A percentile compares a stretch with the other conserved stretches of the same genome.
phyloP scores from a whole-genome alignment of 2,797 vertebrate species.

The Apogon hyalosoma region DNA sequence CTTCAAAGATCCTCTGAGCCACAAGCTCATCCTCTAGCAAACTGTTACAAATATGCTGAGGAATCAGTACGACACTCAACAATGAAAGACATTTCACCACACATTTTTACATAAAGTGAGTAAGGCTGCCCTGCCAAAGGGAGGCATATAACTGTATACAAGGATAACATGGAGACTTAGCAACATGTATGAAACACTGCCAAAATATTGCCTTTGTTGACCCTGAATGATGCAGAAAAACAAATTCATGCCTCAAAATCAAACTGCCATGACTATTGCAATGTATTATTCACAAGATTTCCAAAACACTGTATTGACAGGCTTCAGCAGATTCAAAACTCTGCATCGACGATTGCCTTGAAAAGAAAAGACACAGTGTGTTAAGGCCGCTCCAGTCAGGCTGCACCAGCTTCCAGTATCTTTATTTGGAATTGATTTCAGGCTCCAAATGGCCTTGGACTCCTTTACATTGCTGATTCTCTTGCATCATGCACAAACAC shows the following conservation, averaged over 20 bases:
- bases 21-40: constrained; percentile 33
- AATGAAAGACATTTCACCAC: background rate
- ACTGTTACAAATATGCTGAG: constrained; percentile 25
- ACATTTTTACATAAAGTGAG: background rate
- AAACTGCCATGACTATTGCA: constrained; percentile 11
- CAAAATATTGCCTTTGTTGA: constrained; percentile 8
- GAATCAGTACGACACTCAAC: constrained; percentile 19
- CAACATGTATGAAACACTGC: constrained; percentile 1
- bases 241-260: constrained; percentile 5
- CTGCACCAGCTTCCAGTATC: constrained; percentile 8
- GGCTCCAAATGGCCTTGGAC: constrained; percentile 15
- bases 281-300: constrained; percentile 35
- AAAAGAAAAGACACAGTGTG: constrained; percentile 1
- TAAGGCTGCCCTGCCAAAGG: background rate
- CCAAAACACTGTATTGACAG: constrained; percentile 17
- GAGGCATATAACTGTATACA: background rate
- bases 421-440: constrained; percentile 19
- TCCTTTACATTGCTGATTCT: constrained; percentile 8
- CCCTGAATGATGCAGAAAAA: constrained; percentile 12
- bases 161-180: constrained; percentile 3
- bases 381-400: background rate
- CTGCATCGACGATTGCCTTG: background rate
- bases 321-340: constrained; percentile 24
- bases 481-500: background rate
- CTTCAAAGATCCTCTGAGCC: constrained; percentile 24